A percentile compares a stretch with the other conserved stretches of the same genome.
phyloP scores from a whole-genome alignment of 2,888 invertebrate species.

The Spisula subtruncata region DNA sequence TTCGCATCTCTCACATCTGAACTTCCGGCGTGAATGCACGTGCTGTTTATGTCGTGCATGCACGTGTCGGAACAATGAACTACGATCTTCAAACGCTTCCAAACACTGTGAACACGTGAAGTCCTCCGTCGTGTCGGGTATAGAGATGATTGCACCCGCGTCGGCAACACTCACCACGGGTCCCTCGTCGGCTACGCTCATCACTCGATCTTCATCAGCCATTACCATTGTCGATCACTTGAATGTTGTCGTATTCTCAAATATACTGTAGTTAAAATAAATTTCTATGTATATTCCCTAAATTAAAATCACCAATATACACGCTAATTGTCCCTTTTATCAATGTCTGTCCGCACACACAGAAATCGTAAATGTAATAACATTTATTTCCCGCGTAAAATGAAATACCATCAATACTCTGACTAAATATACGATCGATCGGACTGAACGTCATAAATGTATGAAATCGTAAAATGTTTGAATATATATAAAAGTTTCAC shows the following conservation, averaged over 20 bases:
- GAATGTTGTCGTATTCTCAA: not conserved
- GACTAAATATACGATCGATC: not conserved
- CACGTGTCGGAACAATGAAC: slow-evolving; percentile 42
- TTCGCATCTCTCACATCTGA: slow-evolving; percentile 49
- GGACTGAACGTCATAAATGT: not conserved
- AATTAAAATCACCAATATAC: no score
- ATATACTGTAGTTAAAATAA: not conserved
- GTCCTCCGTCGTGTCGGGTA: not conserved
- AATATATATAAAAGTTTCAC: not conserved
- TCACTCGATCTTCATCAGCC: not conserved
- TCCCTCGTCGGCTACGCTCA: not conserved
- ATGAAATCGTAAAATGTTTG: no score
- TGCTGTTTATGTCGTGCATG: slow-evolving; percentile 39
- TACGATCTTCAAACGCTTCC: slow-evolving; percentile 29
- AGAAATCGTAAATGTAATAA: not conserved
- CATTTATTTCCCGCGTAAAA: not conserved
- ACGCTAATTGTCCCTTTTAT: no score
- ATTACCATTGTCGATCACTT: not conserved
- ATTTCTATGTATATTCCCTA: not conserved
- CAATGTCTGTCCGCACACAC: no score
- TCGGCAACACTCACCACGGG: not conserved
- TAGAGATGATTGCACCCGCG: not conserved
- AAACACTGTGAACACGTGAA: slow-evolving; percentile 46
- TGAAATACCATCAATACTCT: no score
- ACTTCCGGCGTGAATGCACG: slow-evolving; percentile 36